Evolutionary conservation across 2,888 invertebrate species (phyloP), one percentile per base, ranked within the genome.

Genomic region (Drosophila macrospina): DNA sequence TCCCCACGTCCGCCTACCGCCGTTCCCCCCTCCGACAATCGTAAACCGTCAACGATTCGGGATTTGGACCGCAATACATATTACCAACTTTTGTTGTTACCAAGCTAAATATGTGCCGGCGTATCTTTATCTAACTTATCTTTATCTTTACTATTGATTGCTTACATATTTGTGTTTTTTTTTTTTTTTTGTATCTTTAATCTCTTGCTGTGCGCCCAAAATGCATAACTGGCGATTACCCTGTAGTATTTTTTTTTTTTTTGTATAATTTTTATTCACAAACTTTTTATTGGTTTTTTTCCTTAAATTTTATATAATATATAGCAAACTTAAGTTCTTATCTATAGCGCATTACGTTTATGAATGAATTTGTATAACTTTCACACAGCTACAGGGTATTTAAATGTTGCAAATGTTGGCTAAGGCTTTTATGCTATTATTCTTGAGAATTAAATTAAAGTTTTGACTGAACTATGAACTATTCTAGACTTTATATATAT

Each of bases 41-140:
- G n/a, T n/a, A n/a, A 7, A 10, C 15, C n/a, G 24, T 34, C 20
- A 5, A 20, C 28, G 36, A 51, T 51, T 52, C 20, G 11, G 16
- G 7, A 39, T 37, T 30, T 50, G 24, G 24, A 26, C 15, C 7
- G 5, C 7, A 34, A 13, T 10, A 41, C 20, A 20, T n/a, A n/a
- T n/a, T n/a, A 41, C 41, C 32, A 32, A 47, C 6, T 30, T 2
- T 2, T 13, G 2, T 4, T 30, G 63, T 63, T 57, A 63, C 63
- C 57, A 50, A 15, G 42, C 63, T 20, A 57, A 44, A 37, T 37
- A 36, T 28, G 20, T 32, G 50, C 37, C 34, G 50, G 1, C 20
- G 57, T 36, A 37, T 34, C 59, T 36, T 16, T 62, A 62, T 56
- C 44, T 24, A 10, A 30, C 44, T 13, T 26, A 32, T 55, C 30